Conservation (phyloP, 1,140 invertebrate species). For the Pseudomyrmex cubaensis region DNA sequence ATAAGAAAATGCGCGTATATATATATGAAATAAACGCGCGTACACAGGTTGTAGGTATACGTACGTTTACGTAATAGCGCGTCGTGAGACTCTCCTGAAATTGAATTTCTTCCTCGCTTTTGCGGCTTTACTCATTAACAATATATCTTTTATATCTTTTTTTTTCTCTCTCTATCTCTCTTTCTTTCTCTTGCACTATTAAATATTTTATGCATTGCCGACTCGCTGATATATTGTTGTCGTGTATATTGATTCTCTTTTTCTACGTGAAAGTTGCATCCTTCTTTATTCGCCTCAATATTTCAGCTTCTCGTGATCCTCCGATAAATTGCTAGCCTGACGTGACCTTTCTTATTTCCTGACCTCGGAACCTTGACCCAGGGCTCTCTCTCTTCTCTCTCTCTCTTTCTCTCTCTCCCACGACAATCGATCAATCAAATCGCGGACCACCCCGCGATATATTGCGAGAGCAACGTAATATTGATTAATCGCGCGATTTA, state of each 20-base stretch:
- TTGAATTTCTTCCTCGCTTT: constrained; percentile 33
- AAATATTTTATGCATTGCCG: neutral
- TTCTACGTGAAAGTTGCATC: constrained; percentile 40
- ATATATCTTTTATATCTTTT: constrained; percentile 14
- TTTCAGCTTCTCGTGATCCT: constrained; percentile 65
- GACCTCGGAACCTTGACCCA: constrained; percentile 79
- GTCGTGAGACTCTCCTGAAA: constrained; percentile 23
- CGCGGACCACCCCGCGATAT: constrained; percentile 38
- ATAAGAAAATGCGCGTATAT: constrained; percentile 56
- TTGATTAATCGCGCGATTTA: constrained; percentile 71
- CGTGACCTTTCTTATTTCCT: constrained; percentile 74
- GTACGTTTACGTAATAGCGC: constrained; percentile 47
- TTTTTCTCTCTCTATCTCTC: no score
- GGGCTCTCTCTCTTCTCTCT: constrained; percentile 13
- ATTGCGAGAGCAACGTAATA: constrained; percentile 56
- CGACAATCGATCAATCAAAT: constrained; percentile 76
- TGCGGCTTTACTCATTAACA: neutral
- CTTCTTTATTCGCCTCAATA: constrained; percentile 48
- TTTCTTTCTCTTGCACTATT: no score
- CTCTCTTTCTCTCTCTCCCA: constrained; percentile 49
- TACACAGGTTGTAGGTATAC: constrained; percentile 11
- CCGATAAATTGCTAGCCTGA: constrained; percentile 62
- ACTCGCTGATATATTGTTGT: neutral
- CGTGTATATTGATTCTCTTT: constrained; percentile 45
- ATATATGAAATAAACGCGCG: constrained; percentile 57